These are phyloP conservation scores for Xiphophorus hellerii DNA, from an alignment of 2,113 vertebrate species.

Conservation along the genomic window DNA sequence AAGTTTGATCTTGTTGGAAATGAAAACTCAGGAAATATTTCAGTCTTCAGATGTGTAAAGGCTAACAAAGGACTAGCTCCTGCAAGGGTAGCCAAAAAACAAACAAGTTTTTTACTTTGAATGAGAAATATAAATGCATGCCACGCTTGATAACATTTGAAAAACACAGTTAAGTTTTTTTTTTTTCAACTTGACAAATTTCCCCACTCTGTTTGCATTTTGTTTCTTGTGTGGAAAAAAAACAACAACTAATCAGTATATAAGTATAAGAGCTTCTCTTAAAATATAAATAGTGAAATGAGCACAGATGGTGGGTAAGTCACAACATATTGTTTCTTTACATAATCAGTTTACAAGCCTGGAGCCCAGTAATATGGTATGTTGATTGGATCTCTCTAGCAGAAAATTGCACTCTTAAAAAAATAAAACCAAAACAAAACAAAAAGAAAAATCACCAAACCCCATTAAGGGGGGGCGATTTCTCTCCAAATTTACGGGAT, in stretches of 20 bases:
- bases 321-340: conserved; percentile 21
- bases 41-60: too few relatives aligned
- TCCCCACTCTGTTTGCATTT: background rate
- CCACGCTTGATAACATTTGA: too few relatives aligned
- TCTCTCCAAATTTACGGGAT: background rate
- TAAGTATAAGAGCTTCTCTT: background rate
- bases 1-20: too few relatives aligned
- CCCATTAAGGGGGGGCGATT: conserved; percentile 25
- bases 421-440: conserved; percentile 11
- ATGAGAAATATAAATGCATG: too few relatives aligned
- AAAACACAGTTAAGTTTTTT: too few relatives aligned
- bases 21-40: too few relatives aligned
- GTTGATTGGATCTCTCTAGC: background rate
- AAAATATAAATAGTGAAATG: background rate
- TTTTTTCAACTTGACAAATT: too few relatives aligned
- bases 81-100: too few relatives aligned
- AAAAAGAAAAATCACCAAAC: conserved; percentile 18
- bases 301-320: conserved; percentile 13
- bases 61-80: too few relatives aligned
- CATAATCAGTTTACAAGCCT: conserved; percentile 26
- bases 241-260: too few relatives aligned
- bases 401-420: conserved; percentile 12
- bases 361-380: conserved; percentile 44
- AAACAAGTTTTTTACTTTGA: too few relatives aligned
- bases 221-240: background rate